A percentile compares a stretch with the other conserved stretches of the same genome.
Evolutionary conservation across 2,888 invertebrate species (phyloP).

Genomic region (Synergus japonicus): DNA sequence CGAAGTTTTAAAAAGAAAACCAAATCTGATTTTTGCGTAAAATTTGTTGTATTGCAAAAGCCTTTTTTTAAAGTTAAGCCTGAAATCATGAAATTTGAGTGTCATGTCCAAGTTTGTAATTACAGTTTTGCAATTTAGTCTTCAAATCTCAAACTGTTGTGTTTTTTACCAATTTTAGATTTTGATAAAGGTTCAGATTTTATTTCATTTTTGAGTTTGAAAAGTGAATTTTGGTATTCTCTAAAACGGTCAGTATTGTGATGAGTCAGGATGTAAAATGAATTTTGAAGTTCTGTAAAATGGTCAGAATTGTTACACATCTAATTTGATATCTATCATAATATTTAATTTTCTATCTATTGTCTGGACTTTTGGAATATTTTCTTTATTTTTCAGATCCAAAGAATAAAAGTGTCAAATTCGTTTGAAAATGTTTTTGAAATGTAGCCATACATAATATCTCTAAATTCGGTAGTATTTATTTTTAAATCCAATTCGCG

Average conservation of each 20-base stretch:
- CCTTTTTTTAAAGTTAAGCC: no score
- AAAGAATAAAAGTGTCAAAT: no score
- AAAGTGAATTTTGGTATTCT: neutral
- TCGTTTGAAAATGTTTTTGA: no score
- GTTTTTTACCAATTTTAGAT: no score
- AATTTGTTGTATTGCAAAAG: neutral
- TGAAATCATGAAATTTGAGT: no score
- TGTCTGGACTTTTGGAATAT: neutral
- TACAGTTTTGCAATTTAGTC: no score
- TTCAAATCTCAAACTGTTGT: no score
- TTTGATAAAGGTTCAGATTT: neutral
- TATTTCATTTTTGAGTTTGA: neutral
- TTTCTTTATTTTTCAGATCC: no score
- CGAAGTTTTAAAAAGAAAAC: neutral
- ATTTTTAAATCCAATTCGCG: slow-evolving; percentile 48
- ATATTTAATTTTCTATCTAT: neutral
- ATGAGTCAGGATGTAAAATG: neutral
- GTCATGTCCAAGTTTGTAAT: no score
- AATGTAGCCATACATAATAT: no score
- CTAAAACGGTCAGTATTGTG: neutral
- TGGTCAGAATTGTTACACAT: neutral
- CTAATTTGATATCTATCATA: neutral
- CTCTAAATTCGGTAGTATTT: neutral
- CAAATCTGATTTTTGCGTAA: neutral
- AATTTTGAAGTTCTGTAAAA: neutral